A percentile compares a stretch with the other conserved stretches of the same genome.
These are phyloP conservation scores for Nomada fabriciana DNA, from an alignment of 2,888 invertebrate species.

Conservation along the genomic window DNA sequence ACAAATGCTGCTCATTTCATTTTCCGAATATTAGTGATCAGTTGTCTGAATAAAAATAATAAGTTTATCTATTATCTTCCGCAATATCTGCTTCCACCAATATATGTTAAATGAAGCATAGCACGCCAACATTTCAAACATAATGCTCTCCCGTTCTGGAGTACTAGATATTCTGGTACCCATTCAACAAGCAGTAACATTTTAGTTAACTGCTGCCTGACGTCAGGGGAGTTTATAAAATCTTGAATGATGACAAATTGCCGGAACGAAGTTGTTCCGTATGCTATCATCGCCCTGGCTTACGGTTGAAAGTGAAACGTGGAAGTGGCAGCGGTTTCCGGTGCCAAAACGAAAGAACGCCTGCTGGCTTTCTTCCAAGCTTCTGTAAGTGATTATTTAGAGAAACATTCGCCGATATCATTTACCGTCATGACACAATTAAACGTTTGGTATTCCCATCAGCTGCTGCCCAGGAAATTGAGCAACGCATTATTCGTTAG, in stretches of 20 bases:
- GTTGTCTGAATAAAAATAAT: too few species aligned
- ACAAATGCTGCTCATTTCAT: too few species aligned
- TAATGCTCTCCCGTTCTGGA: background rate
- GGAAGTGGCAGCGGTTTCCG: conserved; percentile 35
- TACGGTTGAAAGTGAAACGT: conserved; percentile 41
- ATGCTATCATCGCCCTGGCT: background rate
- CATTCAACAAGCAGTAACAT: background rate
- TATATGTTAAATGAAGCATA: background rate
- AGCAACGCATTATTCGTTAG: too few species aligned
- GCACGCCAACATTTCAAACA: background rate
- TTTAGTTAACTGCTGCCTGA: too few species aligned
- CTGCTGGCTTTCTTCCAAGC: conserved; percentile 33
- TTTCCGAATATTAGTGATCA: too few species aligned
- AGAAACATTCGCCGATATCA: conserved; percentile 15
- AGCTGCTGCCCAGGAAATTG: conserved; percentile 4
- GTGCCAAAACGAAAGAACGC: conserved; percentile 30
- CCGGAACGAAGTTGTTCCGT: background rate
- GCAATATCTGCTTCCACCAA: background rate
- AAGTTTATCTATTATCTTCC: too few species aligned
- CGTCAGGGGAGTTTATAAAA: conserved; percentile 23
- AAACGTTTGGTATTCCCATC: background rate
- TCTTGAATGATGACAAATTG: conserved; percentile 19
- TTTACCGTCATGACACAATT: background rate
- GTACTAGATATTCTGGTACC: background rate
- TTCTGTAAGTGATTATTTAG: conserved; percentile 40